Base-by-base conservation (phyloP, 2,888 invertebrate genomes). In the Volucella zonaria region DNA sequence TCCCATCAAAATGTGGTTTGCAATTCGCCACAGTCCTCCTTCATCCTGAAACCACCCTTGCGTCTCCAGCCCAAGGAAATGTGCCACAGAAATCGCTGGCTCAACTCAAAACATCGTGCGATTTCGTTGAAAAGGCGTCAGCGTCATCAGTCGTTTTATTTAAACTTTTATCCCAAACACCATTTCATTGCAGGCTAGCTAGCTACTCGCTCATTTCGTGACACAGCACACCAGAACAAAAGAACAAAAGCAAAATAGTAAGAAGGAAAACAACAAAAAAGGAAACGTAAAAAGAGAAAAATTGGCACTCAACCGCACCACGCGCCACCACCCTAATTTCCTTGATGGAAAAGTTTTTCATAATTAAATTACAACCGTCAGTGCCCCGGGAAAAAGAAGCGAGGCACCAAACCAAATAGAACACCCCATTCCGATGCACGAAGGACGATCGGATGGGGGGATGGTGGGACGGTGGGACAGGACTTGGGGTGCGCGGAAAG, bases 351-450 rank as follows among this genome's bases (percentile, higher is more conserved):
- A 85, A 85, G 73, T 81, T 85, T 85, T 85, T 81, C 85, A 85
- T 85, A 85, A 85, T 85, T 85, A 85, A 85, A 85, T 85, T 85
- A 85, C 85, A 85, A 81, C 85, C 85, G 76, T 85, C 85, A 85
- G 81, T 81, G 76, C 76, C 76, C 68, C 81, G 58, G 80, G 76
- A 81, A 59, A 81, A 73, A 64, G 81, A 68, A 73, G 45, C 61
- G 76, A 81, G 77, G 81, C 76, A 85, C 81, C 85, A 80, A 58
- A 80, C 85, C 85, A 68, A 71, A 76, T 59, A 64, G 38, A 67
- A 47, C 12, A 12, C 68, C 54, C 31, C 58, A 66, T 52, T 68
- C 62, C 47, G 11, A 42, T 31, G 31, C 42, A 18, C 43, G 49
- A 52, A 67, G 43, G 51, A 15, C 66, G n/a, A 9, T 11, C n/a